Evolutionary conservation across 2,113 vertebrate genomes (phyloP).

Genomic region (Sorex araneus): DNA sequence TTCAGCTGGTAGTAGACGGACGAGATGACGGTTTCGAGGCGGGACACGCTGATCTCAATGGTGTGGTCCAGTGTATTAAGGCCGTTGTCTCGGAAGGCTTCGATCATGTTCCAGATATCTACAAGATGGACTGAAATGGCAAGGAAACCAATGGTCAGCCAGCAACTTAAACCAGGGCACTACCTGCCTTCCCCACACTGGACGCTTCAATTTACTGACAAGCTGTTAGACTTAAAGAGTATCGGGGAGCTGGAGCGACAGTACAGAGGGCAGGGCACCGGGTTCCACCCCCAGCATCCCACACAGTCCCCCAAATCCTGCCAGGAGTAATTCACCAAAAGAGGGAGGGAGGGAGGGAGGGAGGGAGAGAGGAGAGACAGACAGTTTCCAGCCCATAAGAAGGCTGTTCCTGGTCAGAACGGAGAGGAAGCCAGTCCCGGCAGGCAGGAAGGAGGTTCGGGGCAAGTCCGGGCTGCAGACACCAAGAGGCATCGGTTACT

Average conservation of each 20-base stretch:
- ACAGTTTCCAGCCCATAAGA: too few species aligned
- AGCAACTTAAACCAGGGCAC: not conserved
- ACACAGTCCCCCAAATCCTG: too few species aligned
- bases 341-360: too few species aligned
- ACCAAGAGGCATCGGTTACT: too few species aligned
- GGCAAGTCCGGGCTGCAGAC: too few species aligned
- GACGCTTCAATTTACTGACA: not conserved
- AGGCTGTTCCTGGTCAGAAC: too few species aligned
- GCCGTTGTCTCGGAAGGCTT: conserved; percentile 98
- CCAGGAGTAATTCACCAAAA: too few species aligned
- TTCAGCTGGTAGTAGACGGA: conserved; percentile 99
- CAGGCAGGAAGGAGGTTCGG: too few species aligned
- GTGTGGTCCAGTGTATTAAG: conserved; percentile 96
- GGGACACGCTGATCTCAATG: conserved; percentile 97
- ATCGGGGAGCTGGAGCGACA: not conserved
- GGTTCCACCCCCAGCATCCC: too few species aligned
- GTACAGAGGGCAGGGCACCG: too few species aligned
- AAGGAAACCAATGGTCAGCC: conserved; percentile 43
- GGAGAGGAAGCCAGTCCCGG: too few species aligned
- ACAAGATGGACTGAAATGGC: conserved; percentile 95
- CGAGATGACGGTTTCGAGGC: conserved; percentile 98
- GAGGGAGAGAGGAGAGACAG: too few species aligned
- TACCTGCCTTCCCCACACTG: not conserved
- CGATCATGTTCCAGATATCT: conserved; percentile 99
- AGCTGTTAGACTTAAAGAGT: conserved; percentile 12